These are phyloP conservation scores for Subacronicta megacephala DNA, from an alignment of 2,888 invertebrate species.

Conservation along the genomic window DNA sequence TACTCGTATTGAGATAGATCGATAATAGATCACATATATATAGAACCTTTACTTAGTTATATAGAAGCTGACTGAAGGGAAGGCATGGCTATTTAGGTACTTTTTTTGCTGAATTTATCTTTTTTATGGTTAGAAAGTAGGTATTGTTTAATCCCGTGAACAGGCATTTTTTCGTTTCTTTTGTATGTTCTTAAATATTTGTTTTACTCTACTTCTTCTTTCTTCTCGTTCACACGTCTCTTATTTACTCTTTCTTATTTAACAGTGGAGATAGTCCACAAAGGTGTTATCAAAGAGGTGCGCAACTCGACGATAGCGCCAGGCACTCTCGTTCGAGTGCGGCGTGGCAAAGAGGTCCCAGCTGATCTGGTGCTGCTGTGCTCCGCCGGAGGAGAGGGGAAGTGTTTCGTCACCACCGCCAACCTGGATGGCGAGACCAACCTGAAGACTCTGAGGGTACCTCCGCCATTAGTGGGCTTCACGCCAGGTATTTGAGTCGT, in stretches of 20 bases:
- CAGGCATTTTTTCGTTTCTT: no score
- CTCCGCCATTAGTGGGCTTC: slow-evolving; percentile 79
- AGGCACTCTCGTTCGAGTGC: slow-evolving; percentile 93
- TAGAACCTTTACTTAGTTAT: no score
- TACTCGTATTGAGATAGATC: no score
- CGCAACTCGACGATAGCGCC: slow-evolving; percentile 90
- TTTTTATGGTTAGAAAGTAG: no score
- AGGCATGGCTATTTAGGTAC: no score
- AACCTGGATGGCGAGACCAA: slow-evolving; percentile 96
- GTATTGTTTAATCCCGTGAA: no score
- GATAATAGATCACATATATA: no score
- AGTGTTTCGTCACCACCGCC: slow-evolving; percentile 95
- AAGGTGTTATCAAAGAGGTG: slow-evolving; percentile 88
- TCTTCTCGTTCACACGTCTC: background rate
- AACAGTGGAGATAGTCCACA: slow-evolving; percentile 89
- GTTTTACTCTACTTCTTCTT: no score
- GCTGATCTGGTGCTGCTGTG: slow-evolving; percentile 94
- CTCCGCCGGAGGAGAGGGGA: slow-evolving; percentile 91
- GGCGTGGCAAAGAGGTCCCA: slow-evolving; percentile 93
- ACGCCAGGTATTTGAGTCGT: slow-evolving; percentile 73
- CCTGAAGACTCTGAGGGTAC: slow-evolving; percentile 90
- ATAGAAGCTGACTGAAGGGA: no score
- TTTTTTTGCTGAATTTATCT: no score
- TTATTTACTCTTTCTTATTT: slow-evolving; percentile 6
- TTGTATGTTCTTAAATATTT: no score